phyloP scores from a whole-genome alignment of 2,888 invertebrate genomes.

The Zele albiditarsus region DNA sequence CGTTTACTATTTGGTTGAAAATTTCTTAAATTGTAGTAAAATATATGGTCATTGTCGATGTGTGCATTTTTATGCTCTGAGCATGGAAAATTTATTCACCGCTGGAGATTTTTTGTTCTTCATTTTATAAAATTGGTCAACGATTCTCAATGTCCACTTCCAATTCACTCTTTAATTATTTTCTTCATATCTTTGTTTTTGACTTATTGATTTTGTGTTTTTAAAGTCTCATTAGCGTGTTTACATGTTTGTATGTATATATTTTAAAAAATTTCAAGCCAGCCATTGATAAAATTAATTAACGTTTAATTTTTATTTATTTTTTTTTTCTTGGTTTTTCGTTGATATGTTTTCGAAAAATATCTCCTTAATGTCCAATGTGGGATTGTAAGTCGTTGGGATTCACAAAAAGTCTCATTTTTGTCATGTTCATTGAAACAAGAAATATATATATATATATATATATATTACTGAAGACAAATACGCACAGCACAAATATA shows the following conservation, averaged over 20 bases:
- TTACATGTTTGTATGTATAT: neutral
- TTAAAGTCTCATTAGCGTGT: conserved; percentile 22
- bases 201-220: conserved; percentile 16
- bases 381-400: conserved; percentile 33
- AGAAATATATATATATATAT: conserved; percentile 4
- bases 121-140: conserved; percentile 44
- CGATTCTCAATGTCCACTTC: conserved; percentile 31
- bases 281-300: conserved; percentile 3
- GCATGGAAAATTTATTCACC: conserved; percentile 9
- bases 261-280: conserved; percentile 13
- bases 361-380: conserved; percentile 18
- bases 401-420: conserved; percentile 24
- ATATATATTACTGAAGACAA: neutral
- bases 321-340: conserved; percentile 1
- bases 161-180: conserved; percentile 39
- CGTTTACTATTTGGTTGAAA: conserved; percentile 59
- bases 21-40: conserved; percentile 66
- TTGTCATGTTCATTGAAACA: conserved; percentile 29
- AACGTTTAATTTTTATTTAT: neutral
- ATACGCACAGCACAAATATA: conserved; percentile 4
- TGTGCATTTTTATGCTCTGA: conserved; percentile 43
- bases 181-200: neutral
- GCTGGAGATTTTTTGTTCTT: conserved; percentile 14
- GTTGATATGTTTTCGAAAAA: conserved; percentile 40
- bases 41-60: conserved; percentile 63